Percentiles rank a stretch among this genome's conserved stretches.
Conservation (phyloP, 2,888 invertebrate species). For the Trimorus sp. region DNA sequence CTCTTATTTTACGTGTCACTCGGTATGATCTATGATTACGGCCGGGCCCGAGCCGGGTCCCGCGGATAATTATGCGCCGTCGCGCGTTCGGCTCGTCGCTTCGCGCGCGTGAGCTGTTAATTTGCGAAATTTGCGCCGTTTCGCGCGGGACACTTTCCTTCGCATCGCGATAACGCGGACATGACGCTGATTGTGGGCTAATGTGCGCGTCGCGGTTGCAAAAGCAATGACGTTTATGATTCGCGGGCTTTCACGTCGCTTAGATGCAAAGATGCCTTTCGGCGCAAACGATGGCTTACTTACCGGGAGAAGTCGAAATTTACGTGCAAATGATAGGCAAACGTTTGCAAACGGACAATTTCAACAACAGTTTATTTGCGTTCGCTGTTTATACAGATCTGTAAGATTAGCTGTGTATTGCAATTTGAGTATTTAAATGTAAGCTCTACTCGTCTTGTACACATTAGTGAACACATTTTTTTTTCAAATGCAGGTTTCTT, state of each 20-base stretch:
- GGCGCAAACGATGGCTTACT: too few species aligned
- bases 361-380: too few species aligned
- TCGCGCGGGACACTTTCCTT: background rate
- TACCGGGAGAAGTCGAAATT: background rate
- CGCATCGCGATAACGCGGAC: background rate
- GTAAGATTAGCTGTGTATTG: too few species aligned
- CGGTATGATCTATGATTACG: constrained; percentile 65
- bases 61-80: constrained; percentile 58
- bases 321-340: background rate
- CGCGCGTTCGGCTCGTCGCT: constrained; percentile 31
- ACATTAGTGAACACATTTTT: too few species aligned
- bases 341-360: too few species aligned
- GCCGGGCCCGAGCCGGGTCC: constrained; percentile 46
- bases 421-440: too few species aligned
- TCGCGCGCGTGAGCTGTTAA: constrained; percentile 22
- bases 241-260: constrained; percentile 5
- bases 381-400: too few species aligned
- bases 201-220: background rate
- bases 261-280: background rate
- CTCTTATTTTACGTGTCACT: constrained; percentile 65
- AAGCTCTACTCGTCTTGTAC: too few species aligned
- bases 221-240: constrained; percentile 4
- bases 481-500: too few species aligned
- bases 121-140: constrained; percentile 32
- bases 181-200: constrained; percentile 2